Evolutionary conservation across 1,140 invertebrate species (phyloP), one percentile per base, ranked within the genome.

Genomic region (Euwallacea fornicatus): DNA sequence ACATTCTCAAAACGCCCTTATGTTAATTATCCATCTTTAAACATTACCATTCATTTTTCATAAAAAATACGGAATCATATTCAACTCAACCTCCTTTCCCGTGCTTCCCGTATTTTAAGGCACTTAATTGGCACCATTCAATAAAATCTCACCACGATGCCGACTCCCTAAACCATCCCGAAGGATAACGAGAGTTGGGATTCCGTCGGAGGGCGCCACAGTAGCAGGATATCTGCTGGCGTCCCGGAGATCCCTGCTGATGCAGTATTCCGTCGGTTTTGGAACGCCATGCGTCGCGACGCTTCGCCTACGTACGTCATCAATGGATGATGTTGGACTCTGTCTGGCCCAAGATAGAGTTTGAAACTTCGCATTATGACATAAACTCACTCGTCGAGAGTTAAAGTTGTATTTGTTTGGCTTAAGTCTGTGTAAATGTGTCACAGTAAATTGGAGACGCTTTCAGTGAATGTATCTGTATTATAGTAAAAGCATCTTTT

Each of bases 161-260:
- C 69, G 60, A 47, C 60, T 62, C 67, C 59, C 67, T 50, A 64
- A 58, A 63, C 42, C 42, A 59, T 71, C 69, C 63, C 46, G 69
- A 53, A 66, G 62, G 69, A 70, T 65, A 50, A 44, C 54, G 42
- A 60, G 69, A 60, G 54, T 55, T 33, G 63, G 68, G 68, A 70
- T 42, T 53, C 43, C 56, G 11, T 9, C 10, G 46, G 71, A 59
- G 41, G 65, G 71, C 71, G 71, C 71, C 62, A 65, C 58, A 9
- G 47, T 60, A 71, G 69, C 69, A 65, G 69, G 69, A 61, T 68
- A 66, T 47, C 71, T 72, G 71, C 71, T 72, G 59, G 71, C 58
- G 60, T 72, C 71, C 71, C 64, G 66, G 71, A 55, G 58, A 68
- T 65, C 65, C 71, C 65, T 72, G 71, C 71, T 72, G 71, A 72